Evolutionary conservation across 2,888 invertebrate species (phyloP), one percentile per base, ranked within the genome.

Genomic region (Sarcophaga rosellei): DNA sequence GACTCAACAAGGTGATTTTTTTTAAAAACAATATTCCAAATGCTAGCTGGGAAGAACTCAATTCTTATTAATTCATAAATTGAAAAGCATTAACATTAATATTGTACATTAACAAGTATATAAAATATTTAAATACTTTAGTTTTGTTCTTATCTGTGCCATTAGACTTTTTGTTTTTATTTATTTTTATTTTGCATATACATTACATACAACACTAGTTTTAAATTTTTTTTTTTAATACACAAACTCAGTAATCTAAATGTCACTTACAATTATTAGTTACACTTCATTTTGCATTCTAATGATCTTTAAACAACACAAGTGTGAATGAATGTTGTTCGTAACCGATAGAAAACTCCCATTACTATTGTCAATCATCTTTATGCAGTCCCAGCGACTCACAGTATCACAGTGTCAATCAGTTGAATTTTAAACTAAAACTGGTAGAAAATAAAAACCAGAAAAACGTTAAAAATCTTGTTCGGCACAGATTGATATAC

Each of bases 251-350:
- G 20, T 45, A 70, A 57, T 65, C 35, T 47, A 72, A 83, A 83
- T 82, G 82, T 23, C 82, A 82, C 66, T 77, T 17, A 45, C 15
- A 15, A 23, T 75, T 69, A 61, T 61, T 68, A 68, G 20, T 81
- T 69, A 57, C 68, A 75, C 75, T 72, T 79, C 57, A 79, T 79
- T 78, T 69, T 81, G 61, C 53, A 59, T 59, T 17, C 17, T 47
- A 44, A 65, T 57, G 59, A 65, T 59, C 10, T 72, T 59, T 53
- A 45, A 44, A 15, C 70, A 79, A 57, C 44, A 21, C 66, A 5
- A 45, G 45, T 65, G 61, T 62, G 61, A 10, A 10, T 10, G n/a
- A n/a, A n/a, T n/a, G n/a, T n/a, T n/a, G 20, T 61, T n/a, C 1
- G 35, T 35, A 35, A 35, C 3, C 61, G 20, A 44, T 66, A 17